Percentiles rank a stretch among this genome's conserved stretches.
phyloP scores from a whole-genome alignment of 92 coral and sea anemone genomes.

The Meandrina meandrites region DNA sequence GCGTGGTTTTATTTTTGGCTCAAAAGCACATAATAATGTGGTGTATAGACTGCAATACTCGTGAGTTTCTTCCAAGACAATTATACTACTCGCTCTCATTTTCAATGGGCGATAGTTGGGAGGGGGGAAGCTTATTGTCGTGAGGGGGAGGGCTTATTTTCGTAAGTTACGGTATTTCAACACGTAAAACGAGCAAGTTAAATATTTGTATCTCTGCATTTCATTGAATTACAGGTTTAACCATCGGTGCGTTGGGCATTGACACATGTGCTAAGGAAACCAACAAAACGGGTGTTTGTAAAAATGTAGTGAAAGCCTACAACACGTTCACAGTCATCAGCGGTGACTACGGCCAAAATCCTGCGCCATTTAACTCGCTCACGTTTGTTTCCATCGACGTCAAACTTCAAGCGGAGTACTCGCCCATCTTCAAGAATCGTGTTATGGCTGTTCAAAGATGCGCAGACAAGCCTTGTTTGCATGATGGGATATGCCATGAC shows the following conservation, averaged over 20 bases:
- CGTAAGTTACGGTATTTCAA: no score
- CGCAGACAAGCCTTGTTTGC: slow-evolving; percentile 71
- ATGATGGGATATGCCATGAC: slow-evolving; percentile 81
- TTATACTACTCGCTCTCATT: no score
- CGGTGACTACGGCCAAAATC: slow-evolving; percentile 89
- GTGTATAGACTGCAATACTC: no score
- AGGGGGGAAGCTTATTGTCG: no score
- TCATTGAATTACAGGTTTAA: slow-evolving; percentile 53
- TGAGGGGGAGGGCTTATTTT: no score
- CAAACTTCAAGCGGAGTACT: slow-evolving; percentile 56
- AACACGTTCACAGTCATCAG: slow-evolving; percentile 80
- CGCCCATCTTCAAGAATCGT: slow-evolving; percentile 42
- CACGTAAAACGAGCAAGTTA: no score
- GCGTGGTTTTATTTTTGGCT: no score
- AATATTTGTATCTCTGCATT: no score
- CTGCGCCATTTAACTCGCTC: slow-evolving; percentile 81
- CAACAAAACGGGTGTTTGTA: slow-evolving; percentile 68
- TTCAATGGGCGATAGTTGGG: no score
- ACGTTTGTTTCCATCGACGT: slow-evolving; percentile 83
- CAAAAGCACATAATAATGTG: no score
- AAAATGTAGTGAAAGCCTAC: slow-evolving; percentile 56
- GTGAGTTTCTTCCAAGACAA: no score
- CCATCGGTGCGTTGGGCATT: slow-evolving; percentile 62
- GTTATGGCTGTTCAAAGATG: slow-evolving; percentile 39
- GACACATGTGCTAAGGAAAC: slow-evolving; percentile 72